Percentiles rank a stretch among this genome's conserved stretches.
Evolutionary conservation across 2,797 vertebrate species (phyloP).

Genomic region (Leuciscus waleckii): DNA sequence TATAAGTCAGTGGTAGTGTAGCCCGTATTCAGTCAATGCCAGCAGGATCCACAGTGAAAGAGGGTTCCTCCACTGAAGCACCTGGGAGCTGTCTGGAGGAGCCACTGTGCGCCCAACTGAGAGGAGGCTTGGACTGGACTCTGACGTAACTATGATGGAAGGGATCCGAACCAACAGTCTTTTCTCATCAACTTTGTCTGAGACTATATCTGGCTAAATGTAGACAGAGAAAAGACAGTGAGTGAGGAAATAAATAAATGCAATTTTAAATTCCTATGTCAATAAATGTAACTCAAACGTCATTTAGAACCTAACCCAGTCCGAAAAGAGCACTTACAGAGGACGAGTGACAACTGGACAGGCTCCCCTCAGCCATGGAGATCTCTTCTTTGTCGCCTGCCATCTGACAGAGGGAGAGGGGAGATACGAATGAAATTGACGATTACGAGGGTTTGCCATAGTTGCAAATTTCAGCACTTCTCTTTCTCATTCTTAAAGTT

Average conservation of each 20-base stretch:
- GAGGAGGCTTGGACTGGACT: constrained; percentile 75
- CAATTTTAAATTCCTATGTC: not conserved
- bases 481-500: constrained; percentile 2
- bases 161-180: constrained; percentile 38
- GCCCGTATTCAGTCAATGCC: constrained; percentile 58
- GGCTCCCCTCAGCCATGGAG: constrained; percentile 78
- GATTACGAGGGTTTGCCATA: not conserved
- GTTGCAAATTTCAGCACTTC: not conserved
- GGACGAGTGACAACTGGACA: constrained; percentile 57
- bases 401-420: constrained; percentile 67
- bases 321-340: constrained; percentile 67
- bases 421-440: not conserved
- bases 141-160: constrained; percentile 79
- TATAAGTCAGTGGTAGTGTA: constrained; percentile 16
- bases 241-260: not conserved
- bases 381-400: constrained; percentile 78
- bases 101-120: constrained; percentile 58
- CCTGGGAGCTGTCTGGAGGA: constrained; percentile 53
- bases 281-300: not conserved
- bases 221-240: constrained; percentile 36
- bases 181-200: constrained; percentile 43
- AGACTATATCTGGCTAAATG: constrained; percentile 38
- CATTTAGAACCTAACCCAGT: not conserved
- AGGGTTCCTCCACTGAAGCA: constrained; percentile 53
- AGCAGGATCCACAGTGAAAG: constrained; percentile 58